Percentiles rank a stretch among this genome's conserved stretches.
Conservation (phyloP, 2,888 invertebrate species). For the Furcula furcula region DNA sequence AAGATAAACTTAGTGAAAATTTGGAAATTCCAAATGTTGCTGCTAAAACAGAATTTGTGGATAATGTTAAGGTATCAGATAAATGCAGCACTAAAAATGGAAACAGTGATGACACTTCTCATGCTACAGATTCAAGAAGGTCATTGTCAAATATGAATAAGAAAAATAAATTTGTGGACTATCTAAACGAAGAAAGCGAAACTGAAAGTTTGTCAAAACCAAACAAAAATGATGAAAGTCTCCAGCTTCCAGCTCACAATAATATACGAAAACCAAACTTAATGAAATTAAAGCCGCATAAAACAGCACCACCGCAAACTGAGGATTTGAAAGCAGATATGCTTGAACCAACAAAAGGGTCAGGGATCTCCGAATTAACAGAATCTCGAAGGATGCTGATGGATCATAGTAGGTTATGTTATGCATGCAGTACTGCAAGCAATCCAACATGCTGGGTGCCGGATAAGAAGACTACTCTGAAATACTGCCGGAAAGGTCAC, state of each 20-base stretch:
- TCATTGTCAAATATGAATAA: constrained; percentile 14
- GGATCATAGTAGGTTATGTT: constrained; percentile 50
- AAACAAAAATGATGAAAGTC: not conserved
- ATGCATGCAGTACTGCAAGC: constrained; percentile 56
- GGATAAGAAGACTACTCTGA: constrained; percentile 52
- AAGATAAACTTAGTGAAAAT: not conserved
- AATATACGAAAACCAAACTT: not conserved
- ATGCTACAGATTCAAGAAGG: constrained; percentile 11
- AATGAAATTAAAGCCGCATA: not conserved
- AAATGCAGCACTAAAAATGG: too few species aligned
- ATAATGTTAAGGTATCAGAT: not conserved
- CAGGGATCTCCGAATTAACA: constrained; percentile 29
- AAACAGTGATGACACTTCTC: too few species aligned
- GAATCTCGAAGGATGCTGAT: constrained; percentile 32
- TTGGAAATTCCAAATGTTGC: too few species aligned
- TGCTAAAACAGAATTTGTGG: too few species aligned
- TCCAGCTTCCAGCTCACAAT: too few species aligned
- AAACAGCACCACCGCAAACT: not conserved
- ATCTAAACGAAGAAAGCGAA: too few species aligned
- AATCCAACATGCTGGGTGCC: constrained; percentile 57
- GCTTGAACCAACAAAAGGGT: constrained; percentile 37
- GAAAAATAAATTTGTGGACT: not conserved
- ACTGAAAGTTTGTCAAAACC: too few species aligned
- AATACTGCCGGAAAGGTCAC: constrained; percentile 55
- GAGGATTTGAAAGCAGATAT: not conserved